Evolutionary conservation across 2,113 vertebrate genomes (phyloP).

Genomic region (Onychorhynchus coronatus): DNA sequence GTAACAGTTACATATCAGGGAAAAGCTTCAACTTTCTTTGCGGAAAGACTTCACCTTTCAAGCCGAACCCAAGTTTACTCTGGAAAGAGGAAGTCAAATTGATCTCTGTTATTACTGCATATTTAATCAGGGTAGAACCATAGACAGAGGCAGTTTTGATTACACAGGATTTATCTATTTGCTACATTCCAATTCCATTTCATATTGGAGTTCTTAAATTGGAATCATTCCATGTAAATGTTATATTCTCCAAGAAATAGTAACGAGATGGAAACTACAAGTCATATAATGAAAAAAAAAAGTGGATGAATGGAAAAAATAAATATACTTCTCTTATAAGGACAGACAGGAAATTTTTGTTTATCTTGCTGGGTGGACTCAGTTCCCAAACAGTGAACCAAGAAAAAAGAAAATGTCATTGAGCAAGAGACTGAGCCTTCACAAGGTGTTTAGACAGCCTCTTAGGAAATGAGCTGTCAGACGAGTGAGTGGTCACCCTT

Average conservation of each 20-base stretch:
- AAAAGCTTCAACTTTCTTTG: not conserved
- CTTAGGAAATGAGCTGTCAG: not conserved
- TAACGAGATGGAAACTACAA: not conserved
- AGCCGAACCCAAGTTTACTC: not conserved
- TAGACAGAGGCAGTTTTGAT: not conserved
- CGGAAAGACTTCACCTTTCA: not conserved
- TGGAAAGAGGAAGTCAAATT: not conserved
- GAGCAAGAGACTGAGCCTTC: not conserved
- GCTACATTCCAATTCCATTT: not conserved
- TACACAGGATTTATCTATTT: not conserved
- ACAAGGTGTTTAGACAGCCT: not conserved
- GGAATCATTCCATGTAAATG: not conserved
- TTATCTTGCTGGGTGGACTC: not conserved
- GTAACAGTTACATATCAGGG: not conserved
- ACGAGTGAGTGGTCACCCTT: not conserved
- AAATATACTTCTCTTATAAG: not conserved
- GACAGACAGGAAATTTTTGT: not conserved
- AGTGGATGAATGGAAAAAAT: not conserved
- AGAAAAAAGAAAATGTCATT: not conserved
- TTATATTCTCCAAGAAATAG: not conserved
- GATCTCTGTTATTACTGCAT: not conserved
- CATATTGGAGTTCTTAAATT: not conserved
- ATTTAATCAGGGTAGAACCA: not conserved
- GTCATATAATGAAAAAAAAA: not conserved
- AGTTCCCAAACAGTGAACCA: not conserved